Evolutionary conservation across 1,140 invertebrate species (phyloP), one percentile per base, ranked within the genome.

Genomic region (Thaumatotibia leucotreta): DNA sequence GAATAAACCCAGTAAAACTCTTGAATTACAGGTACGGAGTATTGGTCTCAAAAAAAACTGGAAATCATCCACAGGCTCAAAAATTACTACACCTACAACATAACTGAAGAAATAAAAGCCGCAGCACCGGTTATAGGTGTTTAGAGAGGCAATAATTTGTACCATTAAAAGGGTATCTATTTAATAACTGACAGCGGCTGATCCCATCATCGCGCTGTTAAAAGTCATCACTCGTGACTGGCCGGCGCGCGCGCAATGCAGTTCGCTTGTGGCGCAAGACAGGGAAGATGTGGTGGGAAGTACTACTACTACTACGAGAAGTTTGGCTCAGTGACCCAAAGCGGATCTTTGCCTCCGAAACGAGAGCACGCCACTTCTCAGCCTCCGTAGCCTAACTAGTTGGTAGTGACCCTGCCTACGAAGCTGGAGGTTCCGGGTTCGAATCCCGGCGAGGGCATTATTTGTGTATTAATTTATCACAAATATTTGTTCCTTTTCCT

Each of bases 201-300:
- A 58, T 58, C 52, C 52, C 24, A 58, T 58, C 52, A 58, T 17
- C 52, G 50, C 0, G 50, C 22, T 52, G 50, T 27, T 58, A 27
- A 58, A 27, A 58, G 52, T 58, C 52, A 58, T 58, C 52, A 58
- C 52, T 58, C 52, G 52, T 58, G 52, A 58, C 23, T 29, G 52
- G 52, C 23, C 52, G 11, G n/a, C 11, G 24, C 27, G 23, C 3
- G 39, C 23, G 52, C 52, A 27, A 58, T 58, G 27, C 52, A 58
- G 52, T 1, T 29, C 5, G 23, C 9, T 24, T 58, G 52, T 58
- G 52, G 52, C 29, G 24, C 23, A 27, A 58, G 52, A 23, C 3
- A 49, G 11, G 27, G 8, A 24, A 24, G 6, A 52, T n/a, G n/a
- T 32, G 10, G 31, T 1, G 31, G 6, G 2, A 10, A 32, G 1